Conservation (phyloP, 2,113 vertebrate species). For the Triplophysa siluroides region DNA sequence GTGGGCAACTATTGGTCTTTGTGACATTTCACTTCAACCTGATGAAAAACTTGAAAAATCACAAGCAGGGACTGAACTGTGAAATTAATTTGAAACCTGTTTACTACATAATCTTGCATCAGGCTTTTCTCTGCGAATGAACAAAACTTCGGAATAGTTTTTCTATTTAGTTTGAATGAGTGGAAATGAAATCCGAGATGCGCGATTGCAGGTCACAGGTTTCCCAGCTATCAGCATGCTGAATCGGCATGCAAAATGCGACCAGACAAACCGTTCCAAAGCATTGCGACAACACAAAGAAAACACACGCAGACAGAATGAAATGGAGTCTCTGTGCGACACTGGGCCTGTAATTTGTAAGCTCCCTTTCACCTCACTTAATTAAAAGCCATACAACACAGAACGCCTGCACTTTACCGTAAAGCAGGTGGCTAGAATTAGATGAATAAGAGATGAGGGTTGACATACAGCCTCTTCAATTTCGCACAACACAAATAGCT, state of each 20-base stretch:
- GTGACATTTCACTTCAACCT: slow-evolving; percentile 79
- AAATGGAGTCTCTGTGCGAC: slow-evolving; percentile 20
- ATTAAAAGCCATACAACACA: slow-evolving; percentile 50
- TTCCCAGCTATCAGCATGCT: slow-evolving; percentile 36
- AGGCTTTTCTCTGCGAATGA: slow-evolving; percentile 74
- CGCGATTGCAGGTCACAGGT: slow-evolving; percentile 48
- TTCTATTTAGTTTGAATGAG: slow-evolving; percentile 68
- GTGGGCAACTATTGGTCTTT: slow-evolving; percentile 66
- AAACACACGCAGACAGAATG: not conserved
- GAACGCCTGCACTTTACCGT: slow-evolving; percentile 43
- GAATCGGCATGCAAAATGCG: slow-evolving; percentile 50
- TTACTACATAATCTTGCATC: slow-evolving; percentile 74
- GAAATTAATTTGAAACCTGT: slow-evolving; percentile 79
- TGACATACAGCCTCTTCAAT: slow-evolving; percentile 54
- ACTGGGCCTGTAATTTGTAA: slow-evolving; percentile 23
- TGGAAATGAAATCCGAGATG: slow-evolving; percentile 50
- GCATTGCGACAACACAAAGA: slow-evolving; percentile 29
- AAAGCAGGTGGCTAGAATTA: slow-evolving; percentile 46
- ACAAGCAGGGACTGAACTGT: slow-evolving; percentile 78
- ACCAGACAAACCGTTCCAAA: slow-evolving; percentile 41
- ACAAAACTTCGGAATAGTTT: slow-evolving; percentile 70
- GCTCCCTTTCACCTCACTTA: slow-evolving; percentile 38
- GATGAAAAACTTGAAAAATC: slow-evolving; percentile 58
- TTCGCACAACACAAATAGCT: slow-evolving; percentile 56
- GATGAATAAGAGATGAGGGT: slow-evolving; percentile 53